Percentiles rank a stretch among this genome's conserved stretches.
Evolutionary conservation across 2,888 invertebrate species (phyloP).

Genomic region (Timandra comae): DNA sequence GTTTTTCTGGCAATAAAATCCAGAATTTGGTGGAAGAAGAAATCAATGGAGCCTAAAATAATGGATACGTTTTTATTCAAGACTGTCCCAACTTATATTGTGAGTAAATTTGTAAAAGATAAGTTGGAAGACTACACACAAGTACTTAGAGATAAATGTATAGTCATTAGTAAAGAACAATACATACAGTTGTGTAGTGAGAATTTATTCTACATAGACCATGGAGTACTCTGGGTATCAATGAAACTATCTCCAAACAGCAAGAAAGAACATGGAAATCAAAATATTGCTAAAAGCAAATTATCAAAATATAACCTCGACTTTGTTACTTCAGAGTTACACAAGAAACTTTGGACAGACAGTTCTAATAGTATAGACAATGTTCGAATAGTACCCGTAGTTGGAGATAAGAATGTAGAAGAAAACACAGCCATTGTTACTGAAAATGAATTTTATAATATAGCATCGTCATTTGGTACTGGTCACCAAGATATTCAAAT

Average conservation of each 20-base stretch:
- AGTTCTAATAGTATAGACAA: constrained; percentile 33
- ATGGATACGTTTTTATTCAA: constrained; percentile 49
- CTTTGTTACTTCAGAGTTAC: constrained; percentile 53
- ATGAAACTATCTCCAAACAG: constrained; percentile 44
- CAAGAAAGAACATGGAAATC: constrained; percentile 27
- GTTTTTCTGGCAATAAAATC: constrained; percentile 63
- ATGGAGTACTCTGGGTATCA: constrained; percentile 61
- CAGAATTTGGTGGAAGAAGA: constrained; percentile 45
- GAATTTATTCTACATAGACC: constrained; percentile 66
- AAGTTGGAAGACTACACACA: constrained; percentile 41
- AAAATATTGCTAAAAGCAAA: constrained; percentile 25
- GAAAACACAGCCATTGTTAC: constrained; percentile 42
- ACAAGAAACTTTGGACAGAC: constrained; percentile 53
- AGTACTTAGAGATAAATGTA: constrained; percentile 51
- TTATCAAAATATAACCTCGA: constrained; percentile 43
- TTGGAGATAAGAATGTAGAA: constrained; percentile 44
- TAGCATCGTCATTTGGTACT: constrained; percentile 44
- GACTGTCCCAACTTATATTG: constrained; percentile 39
- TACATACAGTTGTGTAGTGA: constrained; percentile 59
- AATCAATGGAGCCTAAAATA: constrained; percentile 15
- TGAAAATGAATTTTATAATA: constrained; percentile 57
- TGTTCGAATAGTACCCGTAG: constrained; percentile 54
- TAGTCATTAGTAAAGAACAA: constrained; percentile 54
- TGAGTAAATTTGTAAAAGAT: constrained; percentile 38
- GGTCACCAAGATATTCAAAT: constrained; percentile 36